Evolutionary conservation across 1,140 invertebrate genomes (phyloP).

Genomic region (Musca vetustissima): DNA sequence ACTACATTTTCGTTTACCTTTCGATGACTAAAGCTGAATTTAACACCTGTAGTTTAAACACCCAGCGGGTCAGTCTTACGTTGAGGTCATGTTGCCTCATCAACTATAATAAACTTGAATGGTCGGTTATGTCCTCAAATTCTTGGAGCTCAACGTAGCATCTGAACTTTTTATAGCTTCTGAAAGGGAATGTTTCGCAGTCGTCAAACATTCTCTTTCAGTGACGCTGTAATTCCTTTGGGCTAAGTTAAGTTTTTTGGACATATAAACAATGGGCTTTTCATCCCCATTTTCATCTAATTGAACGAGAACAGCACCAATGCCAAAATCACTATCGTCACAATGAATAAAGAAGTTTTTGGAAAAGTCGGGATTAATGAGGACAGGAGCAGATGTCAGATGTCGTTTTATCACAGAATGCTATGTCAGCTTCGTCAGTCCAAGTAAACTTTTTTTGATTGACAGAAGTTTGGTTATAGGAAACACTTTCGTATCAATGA

Average conservation of each 20-base stretch:
- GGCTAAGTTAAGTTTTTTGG: neutral
- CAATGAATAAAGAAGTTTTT: slow-evolving; percentile 38
- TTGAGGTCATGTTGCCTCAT: no score
- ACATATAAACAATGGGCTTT: slow-evolving; percentile 28
- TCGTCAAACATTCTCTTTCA: no score
- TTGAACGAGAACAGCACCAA: slow-evolving; percentile 49
- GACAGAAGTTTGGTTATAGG: neutral
- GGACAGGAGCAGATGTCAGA: slow-evolving; percentile 27
- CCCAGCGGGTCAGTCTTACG: no score
- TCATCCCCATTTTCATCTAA: slow-evolving; percentile 24
- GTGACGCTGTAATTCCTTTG: no score
- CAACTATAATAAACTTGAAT: no score
- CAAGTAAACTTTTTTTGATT: slow-evolving; percentile 2
- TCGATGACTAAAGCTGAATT: no score
- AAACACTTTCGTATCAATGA: neutral
- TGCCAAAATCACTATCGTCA: slow-evolving; percentile 35
- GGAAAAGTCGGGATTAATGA: slow-evolving; percentile 30
- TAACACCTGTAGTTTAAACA: no score
- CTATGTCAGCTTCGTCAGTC: neutral
- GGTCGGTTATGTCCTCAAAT: no score
- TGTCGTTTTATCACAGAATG: neutral
- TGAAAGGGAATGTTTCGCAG: no score
- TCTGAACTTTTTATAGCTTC: no score
- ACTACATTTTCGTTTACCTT: no score
- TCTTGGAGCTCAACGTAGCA: no score